A percentile compares a stretch with the other conserved stretches of the same genome.
Conservation (phyloP, 2,797 vertebrate species). For the Fundulus diaphanus region DNA sequence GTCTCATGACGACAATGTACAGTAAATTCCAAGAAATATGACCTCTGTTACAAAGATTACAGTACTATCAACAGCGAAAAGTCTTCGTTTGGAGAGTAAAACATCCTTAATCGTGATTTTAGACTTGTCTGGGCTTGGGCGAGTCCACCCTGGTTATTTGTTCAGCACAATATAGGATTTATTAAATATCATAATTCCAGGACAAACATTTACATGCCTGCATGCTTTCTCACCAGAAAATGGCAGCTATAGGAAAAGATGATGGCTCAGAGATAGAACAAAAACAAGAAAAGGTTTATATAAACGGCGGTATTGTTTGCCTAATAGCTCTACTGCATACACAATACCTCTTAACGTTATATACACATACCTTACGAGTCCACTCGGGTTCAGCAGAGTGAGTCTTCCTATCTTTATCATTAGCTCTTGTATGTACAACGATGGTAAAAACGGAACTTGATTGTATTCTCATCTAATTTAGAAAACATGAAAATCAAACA, state of each 20-base stretch:
- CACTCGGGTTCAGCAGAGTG: conserved; percentile 65
- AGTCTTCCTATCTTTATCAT: conserved; percentile 75
- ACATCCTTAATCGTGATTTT: conserved; percentile 65
- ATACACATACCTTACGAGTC: conserved; percentile 90
- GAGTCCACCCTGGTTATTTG: conserved; percentile 79
- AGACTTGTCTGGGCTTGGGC: conserved; percentile 70
- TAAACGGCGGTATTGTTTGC: conserved; percentile 91
- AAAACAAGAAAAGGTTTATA: conserved; percentile 86
- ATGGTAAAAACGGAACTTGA: conserved; percentile 87
- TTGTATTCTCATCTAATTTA: conserved; percentile 89
- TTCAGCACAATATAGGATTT: conserved; percentile 97
- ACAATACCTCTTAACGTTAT: conserved; percentile 98
- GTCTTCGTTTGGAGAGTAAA: conserved; percentile 74
- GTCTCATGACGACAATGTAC: conserved; percentile 70
- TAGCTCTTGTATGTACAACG: conserved; percentile 83
- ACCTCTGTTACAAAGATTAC: conserved; percentile 80
- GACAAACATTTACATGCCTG: conserved; percentile 99
- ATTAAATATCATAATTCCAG: conserved; percentile 99
- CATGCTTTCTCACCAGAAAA: conserved; percentile 99
- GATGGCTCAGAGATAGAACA: conserved; percentile 94
- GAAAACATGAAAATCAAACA: conserved; percentile 85
- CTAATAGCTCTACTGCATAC: conserved; percentile 99
- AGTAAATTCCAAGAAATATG: conserved; percentile 74
- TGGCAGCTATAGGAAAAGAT: conserved; percentile 95
- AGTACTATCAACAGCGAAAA: conserved; percentile 79